These are phyloP conservation scores for Kryptopterus vitreolus DNA, from an alignment of 2,797 vertebrate genomes.

Conservation along the genomic window DNA sequence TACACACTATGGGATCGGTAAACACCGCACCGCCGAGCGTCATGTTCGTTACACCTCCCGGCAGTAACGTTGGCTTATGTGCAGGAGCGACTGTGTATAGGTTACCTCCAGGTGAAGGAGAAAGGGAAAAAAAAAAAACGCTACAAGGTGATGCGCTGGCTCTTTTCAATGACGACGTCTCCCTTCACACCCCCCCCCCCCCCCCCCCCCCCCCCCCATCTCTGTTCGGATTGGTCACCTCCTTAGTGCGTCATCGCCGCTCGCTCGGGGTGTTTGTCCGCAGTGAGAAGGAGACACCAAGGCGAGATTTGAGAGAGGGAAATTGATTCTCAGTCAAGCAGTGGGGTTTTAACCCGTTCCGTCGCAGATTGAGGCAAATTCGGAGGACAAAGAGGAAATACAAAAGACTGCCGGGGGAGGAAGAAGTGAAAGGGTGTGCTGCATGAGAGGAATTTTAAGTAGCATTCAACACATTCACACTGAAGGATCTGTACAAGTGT, in stretches of 20 bases:
- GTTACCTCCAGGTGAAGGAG: not conserved
- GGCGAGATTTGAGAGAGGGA: not conserved
- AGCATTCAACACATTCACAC: not conserved
- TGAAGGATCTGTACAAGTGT: not conserved
- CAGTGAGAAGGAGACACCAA: constrained; percentile 18
- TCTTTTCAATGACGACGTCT: not conserved
- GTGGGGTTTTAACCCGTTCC: constrained; percentile 27
- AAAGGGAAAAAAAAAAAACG: not conserved
- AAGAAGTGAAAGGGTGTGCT: not conserved
- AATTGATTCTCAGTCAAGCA: constrained; percentile 9
- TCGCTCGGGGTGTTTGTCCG: not conserved
- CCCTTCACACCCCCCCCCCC: not conserved
- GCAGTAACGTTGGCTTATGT: not conserved
- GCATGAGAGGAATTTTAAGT: constrained; percentile 52
- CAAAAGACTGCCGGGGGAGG: not conserved
- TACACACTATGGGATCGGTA: not conserved
- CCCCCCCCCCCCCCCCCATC: too few species aligned
- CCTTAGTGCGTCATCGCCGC: constrained; percentile 19
- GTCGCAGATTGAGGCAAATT: not conserved
- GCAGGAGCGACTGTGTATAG: too few species aligned
- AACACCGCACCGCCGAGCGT: not conserved
- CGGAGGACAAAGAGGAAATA: constrained; percentile 1
- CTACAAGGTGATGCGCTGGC: not conserved
- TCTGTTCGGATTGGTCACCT: constrained; percentile 22
- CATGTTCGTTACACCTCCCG: not conserved